Base-by-base conservation (phyloP, 2,888 invertebrate genomes). In the Caenorhabditis virilis region DNA sequence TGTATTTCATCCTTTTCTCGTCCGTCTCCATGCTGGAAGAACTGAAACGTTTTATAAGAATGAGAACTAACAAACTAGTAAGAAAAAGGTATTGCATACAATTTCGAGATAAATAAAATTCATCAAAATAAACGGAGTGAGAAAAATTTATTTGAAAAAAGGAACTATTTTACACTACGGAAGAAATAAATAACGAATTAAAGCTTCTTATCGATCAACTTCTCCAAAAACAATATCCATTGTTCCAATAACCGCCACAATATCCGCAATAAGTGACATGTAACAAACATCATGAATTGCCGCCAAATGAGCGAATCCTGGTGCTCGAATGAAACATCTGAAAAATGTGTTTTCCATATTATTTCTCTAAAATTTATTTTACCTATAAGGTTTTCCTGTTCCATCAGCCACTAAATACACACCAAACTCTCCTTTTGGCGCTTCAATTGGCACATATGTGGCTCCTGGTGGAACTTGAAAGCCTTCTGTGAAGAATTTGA, bases 371-470 rank as follows among this genome's bases (percentile, higher is more conserved):
- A 7, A 20, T 9, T 1, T 41, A 42, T 48, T 45, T 51, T 25
- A 74, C 74, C 94, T 88, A 86, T 98, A 99, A 0, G 98, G 98
- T 76, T 90, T 91, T 76, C 91, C 92, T 26, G 91, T 89, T 0
- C 98, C 98, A 84, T 98, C 98, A 0, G 97, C 91, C 0, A 99
- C 91, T 36, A 98, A 87, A 84, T 95, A 99, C 7, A 98, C 90
- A 0, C 95, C 98, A 85, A 99, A 97, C 86, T 99, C 98, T 53
- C 89, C 86, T 86, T 87, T 98, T 1, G 97, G 97, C 0, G 95
- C 95, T 84, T 97, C 97, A 51, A 95, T 89, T 0, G 94, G 93
- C 0, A 95, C 94, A 84, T 95, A 98, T 0, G 95, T 95, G n/a
- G 89, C 85, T 0, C 97, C 97, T 0, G 97, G 93, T 0, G 97